Evolutionary conservation across 2,888 invertebrate genomes (phyloP), one percentile per base, ranked within the genome.

Genomic region (Branchellion lobata): DNA sequence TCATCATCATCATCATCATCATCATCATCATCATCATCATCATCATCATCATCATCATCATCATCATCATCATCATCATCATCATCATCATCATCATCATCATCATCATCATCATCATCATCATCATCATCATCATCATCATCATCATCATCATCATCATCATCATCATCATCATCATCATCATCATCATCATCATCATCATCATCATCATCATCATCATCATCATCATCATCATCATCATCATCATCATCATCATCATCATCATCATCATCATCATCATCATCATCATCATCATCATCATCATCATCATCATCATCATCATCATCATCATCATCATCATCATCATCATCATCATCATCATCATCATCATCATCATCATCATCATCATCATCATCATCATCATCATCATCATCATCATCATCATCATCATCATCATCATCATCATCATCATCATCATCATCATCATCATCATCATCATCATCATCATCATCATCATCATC

Each of bases 71-170:
- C 76, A 79, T 79, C 76, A 79, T 79, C 76, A 61, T 80, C 75
- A 79, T 79, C 75, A 61, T 74, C 68, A 72, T 80, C 79, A 73
- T 80, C 79, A 80, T 79, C 74, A 80, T 80, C 57, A 51, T 79
- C 78, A 80, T 80, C 78, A 80, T 80, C 78, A 80, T 80, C 72
- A 79, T 80, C 78, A 79, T 85, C 93, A 8, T 21, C 80, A 11
- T 73, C 34, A 33, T 79, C 47, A 34, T 73, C 36, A 33, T 79
- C 33, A 34, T 73, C 33, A 1, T 77, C 33, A 40, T 77, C 33
- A 72, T 72, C 36, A 72, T 72, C 36, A 72, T 65, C 29, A 65
- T 71, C 53, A 79, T 79, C 75, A 61, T 79, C 68, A 72, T 80
- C 79, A 73, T 80, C 74, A 80, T 79, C 74, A 80, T 80, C 57